Percentiles rank a stretch among this genome's conserved stretches.
phyloP scores from a whole-genome alignment of 2,113 vertebrate genomes.

The Salvator merianae region DNA sequence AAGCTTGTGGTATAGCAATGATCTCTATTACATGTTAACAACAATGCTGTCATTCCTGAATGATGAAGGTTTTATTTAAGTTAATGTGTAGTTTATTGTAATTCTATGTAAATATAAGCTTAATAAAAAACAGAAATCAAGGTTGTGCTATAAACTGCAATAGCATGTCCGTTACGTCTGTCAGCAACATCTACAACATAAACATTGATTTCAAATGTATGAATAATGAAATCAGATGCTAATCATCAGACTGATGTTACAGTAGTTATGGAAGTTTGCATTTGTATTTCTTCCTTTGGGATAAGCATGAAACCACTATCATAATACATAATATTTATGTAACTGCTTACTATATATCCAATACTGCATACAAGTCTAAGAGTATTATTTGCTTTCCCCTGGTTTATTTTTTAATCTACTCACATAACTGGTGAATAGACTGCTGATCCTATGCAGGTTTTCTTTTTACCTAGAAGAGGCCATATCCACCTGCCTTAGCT shows the following conservation, averaged over 20 bases:
- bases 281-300: slow-evolving; percentile 46
- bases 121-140: too few relatives aligned
- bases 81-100: too few relatives aligned
- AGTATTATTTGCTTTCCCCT: not conserved
- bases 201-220: slow-evolving; percentile 45
- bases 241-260: slow-evolving; percentile 17
- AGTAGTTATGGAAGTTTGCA: slow-evolving; percentile 31
- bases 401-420: not conserved
- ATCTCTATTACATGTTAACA: too few relatives aligned
- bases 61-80: too few relatives aligned
- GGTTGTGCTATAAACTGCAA: not conserved
- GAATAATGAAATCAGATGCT: slow-evolving; percentile 25
- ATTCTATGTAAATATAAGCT: too few relatives aligned
- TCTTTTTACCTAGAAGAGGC: not conserved
- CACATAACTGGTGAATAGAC: not conserved
- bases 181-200: slow-evolving; percentile 50
- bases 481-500: not conserved
- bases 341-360: not conserved
- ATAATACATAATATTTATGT: slow-evolving; percentile 10
- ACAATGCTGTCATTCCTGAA: too few relatives aligned
- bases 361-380: not conserved
- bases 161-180: slow-evolving; percentile 56
- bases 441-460: not conserved
- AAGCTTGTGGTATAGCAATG: too few relatives aligned
- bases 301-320: slow-evolving; percentile 53